A percentile compares a stretch with the other conserved stretches of the same genome.
These are phyloP conservation scores for Drosophila kikkawai DNA, from an alignment of 1,140 invertebrate species.

Conservation along the genomic window DNA sequence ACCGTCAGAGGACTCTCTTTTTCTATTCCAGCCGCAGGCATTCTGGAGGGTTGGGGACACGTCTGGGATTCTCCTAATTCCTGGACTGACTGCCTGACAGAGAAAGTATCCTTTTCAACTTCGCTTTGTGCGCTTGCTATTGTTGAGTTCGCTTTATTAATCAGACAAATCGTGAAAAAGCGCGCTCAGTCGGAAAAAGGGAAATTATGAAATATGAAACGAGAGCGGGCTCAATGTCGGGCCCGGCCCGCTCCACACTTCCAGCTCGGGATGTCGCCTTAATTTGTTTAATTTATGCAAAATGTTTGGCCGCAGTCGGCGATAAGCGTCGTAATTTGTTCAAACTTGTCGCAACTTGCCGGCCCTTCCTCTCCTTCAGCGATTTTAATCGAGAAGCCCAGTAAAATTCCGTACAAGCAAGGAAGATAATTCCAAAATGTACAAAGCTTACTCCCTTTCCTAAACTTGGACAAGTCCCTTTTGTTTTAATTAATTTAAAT, in stretches of 20 bases:
- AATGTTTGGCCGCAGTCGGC: conserved; percentile 57
- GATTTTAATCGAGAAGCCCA: not conserved
- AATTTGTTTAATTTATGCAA: conserved; percentile 80
- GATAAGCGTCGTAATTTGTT: conserved; percentile 71
- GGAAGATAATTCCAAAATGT: conserved; percentile 3
- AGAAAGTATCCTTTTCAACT: conserved; percentile 50
- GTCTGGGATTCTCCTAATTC: conserved; percentile 46
- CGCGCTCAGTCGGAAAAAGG: conserved; percentile 68
- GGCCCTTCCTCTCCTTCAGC: conserved; percentile 1
- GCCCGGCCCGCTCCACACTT: not conserved
- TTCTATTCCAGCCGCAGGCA: conserved; percentile 33
- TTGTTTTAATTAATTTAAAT: not conserved
- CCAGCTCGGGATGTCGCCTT: conserved; percentile 28
- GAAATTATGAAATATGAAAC: conserved; percentile 49
- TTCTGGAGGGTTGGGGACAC: conserved; percentile 9
- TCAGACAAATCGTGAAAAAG: conserved; percentile 61
- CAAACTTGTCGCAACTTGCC: conserved; percentile 63
- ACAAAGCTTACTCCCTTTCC: not conserved
- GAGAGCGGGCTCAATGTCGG: conserved; percentile 37
- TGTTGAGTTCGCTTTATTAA: conserved; percentile 64
- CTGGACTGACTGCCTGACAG: conserved; percentile 33
- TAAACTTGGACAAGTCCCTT: not conserved
- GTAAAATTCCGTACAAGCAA: conserved; percentile 2
- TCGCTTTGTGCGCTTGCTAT: conserved; percentile 48
- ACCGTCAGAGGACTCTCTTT: conserved; percentile 36